Base-by-base conservation (phyloP, 2,797 vertebrate species). In the Orientallactaga sibirica region DNA sequence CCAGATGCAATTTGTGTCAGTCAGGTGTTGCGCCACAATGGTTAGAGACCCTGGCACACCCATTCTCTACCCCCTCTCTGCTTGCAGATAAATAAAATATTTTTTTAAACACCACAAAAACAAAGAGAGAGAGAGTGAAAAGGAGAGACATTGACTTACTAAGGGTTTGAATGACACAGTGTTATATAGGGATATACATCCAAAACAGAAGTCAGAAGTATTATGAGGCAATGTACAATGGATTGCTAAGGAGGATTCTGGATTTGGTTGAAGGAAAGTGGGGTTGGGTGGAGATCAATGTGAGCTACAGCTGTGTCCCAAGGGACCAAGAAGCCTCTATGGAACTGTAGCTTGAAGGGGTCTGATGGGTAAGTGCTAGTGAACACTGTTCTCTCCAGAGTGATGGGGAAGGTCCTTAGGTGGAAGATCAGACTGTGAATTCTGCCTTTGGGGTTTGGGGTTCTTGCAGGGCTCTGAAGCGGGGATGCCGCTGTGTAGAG, bases 401-500 rank as follows among this genome's bases (percentile, higher is more conserved):
- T 41, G 37, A 33, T 58, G 29, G 29, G 88, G 87, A 94, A n/a
- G 18, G 70, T 87, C 52, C 27, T 16, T 33, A 74, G 93, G 96
- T 95, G 93, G 97, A 97, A 97, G 89, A 95, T 88, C 67, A 86
- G n/a, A 88, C 67, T 24, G 66, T 97, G 73, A 96, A 78, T 76
- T 62, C 3, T 66, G 20, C 64, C 27, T 77, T 55, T 48, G 66
- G 2, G 27, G 11, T 0, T 68, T 66, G 62, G 71, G 80, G 2
- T 43, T 86, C 86, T 96, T 96, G 79, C 97, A 97, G 95, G 78
- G 94, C 94, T 14, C 73, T 97, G 94, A 97, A 93, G 86, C 89
- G 96, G 41, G 97, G 96, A 0, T 97, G 97, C 94, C 97, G 95
- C 88, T 97, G 95, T 0, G 88, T 97, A 81, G 99, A 99, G 97